Evolutionary conservation across 1,140 invertebrate genomes (phyloP).

Genomic region (Drosophila murphyi): DNA sequence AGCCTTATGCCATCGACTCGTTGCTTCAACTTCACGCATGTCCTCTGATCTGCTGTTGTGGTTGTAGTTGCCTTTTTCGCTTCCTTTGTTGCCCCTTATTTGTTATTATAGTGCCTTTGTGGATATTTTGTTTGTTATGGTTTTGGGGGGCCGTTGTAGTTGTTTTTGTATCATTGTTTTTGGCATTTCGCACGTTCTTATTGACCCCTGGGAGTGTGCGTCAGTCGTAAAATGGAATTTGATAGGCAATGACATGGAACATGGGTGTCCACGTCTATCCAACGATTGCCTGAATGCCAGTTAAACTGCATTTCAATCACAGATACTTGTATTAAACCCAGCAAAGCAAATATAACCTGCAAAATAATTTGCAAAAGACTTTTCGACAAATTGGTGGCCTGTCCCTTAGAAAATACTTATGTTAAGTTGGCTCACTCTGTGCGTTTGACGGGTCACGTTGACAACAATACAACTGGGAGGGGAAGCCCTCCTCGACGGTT

Average conservation of each 20-base stretch:
- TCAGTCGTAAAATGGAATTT: slow-evolving; percentile 60
- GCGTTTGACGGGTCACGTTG: slow-evolving; percentile 16
- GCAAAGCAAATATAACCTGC: slow-evolving; percentile 13
- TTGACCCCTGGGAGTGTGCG: slow-evolving; percentile 35
- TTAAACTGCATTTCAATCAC: slow-evolving; percentile 70
- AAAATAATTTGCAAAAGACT: slow-evolving; percentile 29
- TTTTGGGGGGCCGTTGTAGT: slow-evolving; percentile 3
- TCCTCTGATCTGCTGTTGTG: slow-evolving; percentile 29
- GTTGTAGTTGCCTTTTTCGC: slow-evolving; percentile 34
- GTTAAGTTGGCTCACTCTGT: slow-evolving; percentile 11
- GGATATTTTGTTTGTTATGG: slow-evolving; percentile 1
- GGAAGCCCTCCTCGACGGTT: too few relatives aligned
- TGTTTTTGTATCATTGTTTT: slow-evolving; percentile 44
- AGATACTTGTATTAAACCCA: not conserved
- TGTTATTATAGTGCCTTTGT: not conserved
- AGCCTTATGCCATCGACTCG: slow-evolving; percentile 39
- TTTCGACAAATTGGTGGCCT: slow-evolving; percentile 32
- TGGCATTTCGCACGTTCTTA: slow-evolving; percentile 65
- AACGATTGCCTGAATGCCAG: slow-evolving; percentile 48
- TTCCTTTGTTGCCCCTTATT: not conserved
- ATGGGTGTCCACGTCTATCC: slow-evolving; percentile 5
- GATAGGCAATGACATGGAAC: slow-evolving; percentile 43
- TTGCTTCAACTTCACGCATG: slow-evolving; percentile 19
- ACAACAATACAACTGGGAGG: not conserved
- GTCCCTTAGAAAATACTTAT: slow-evolving; percentile 41